These are phyloP conservation scores for Watsonalla cultraria DNA, from an alignment of 2,888 invertebrate species.

Conservation along the genomic window DNA sequence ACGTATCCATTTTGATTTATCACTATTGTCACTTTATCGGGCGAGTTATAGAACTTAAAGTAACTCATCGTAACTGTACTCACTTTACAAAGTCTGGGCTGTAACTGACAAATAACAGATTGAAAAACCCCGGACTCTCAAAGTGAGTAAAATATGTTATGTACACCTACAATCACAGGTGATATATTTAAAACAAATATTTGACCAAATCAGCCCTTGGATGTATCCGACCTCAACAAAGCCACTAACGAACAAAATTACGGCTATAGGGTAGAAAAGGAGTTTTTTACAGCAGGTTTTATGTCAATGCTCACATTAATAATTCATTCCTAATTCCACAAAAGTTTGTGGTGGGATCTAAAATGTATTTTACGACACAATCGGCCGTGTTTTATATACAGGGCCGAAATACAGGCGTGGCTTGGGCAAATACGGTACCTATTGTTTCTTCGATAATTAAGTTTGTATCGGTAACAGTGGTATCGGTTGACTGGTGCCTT, in stretches of 20 bases:
- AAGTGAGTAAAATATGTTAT: no score
- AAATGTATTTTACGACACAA: constrained; percentile 63
- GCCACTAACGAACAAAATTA: constrained; percentile 34
- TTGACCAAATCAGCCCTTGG: background rate
- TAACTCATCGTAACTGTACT: no score
- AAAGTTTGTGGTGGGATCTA: constrained; percentile 50
- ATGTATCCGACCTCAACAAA: constrained; percentile 19
- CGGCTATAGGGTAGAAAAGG: constrained; percentile 40
- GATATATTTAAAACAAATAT: background rate
- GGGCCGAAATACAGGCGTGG: constrained; percentile 15
- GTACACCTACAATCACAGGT: background rate
- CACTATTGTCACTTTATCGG: no score
- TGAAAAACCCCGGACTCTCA: no score
- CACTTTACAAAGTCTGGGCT: no score
- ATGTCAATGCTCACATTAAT: constrained; percentile 67
- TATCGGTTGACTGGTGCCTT: no score
- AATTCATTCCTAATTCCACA: constrained; percentile 69
- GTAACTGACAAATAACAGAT: no score
- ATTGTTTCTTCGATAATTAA: background rate
- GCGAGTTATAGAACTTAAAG: no score
- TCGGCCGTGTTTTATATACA: constrained; percentile 48
- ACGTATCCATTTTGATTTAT: background rate
- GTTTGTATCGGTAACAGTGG: background rate
- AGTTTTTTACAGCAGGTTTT: constrained; percentile 35
- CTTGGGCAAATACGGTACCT: background rate